phyloP scores from a whole-genome alignment of 2,888 invertebrate species.

The Cinara cedri region DNA sequence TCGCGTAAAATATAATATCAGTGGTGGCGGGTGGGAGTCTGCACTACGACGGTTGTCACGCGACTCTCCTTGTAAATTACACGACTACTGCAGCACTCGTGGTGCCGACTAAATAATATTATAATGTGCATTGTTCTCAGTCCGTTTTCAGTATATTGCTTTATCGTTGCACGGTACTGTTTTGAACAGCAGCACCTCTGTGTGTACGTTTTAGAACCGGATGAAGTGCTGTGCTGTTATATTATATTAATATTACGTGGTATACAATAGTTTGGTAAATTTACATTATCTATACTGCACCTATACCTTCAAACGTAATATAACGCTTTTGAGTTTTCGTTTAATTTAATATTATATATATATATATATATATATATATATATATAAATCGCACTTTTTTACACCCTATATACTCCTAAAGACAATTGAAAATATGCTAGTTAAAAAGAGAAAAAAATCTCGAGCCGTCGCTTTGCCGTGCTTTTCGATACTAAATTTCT shows the following conservation, averaged over 20 bases:
- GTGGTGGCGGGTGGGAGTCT: neutral
- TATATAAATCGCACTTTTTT: too few species aligned
- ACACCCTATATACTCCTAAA: too few species aligned
- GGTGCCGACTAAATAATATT: neutral
- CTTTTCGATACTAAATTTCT: too few species aligned
- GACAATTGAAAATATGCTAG: neutral
- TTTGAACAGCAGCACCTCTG: neutral
- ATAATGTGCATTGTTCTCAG: conserved; percentile 9
- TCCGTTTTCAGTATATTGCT: conserved; percentile 6
- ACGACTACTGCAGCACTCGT: neutral
- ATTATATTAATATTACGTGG: conserved; percentile 14
- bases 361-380: too few species aligned
- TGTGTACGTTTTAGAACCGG: neutral
- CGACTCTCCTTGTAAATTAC: conserved; percentile 6
- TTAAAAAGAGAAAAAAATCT: conserved; percentile 19
- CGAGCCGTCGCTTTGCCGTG: neutral
- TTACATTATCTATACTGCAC: conserved; percentile 3
- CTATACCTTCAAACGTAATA: neutral
- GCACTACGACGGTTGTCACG: neutral
- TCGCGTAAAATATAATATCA: neutral
- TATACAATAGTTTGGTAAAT: conserved; percentile 6
- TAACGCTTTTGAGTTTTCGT: conserved; percentile 11
- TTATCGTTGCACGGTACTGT: conserved; percentile 5
- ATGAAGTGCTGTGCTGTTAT: conserved; percentile 4
- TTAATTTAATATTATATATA: conserved; percentile 16